These are phyloP conservation scores for Amblyopsis hoosieri DNA, from an alignment of 2,797 vertebrate genomes.

Conservation along the genomic window DNA sequence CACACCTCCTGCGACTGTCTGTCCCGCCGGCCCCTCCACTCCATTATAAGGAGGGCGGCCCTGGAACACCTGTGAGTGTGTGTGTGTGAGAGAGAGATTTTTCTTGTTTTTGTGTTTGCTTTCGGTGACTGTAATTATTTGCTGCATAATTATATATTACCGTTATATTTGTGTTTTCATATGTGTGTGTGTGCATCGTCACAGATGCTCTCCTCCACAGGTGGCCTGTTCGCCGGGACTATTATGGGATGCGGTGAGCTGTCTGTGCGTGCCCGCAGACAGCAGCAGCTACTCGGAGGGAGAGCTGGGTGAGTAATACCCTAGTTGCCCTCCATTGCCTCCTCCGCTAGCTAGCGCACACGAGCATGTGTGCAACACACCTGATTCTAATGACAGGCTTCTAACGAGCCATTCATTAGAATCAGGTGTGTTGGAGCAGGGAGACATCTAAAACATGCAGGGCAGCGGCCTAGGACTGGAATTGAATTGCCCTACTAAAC, in stretches of 20 bases:
- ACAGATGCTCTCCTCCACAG: constrained; percentile 70
- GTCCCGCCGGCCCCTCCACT: constrained; percentile 68
- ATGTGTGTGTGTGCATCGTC: neutral
- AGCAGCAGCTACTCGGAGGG: constrained; percentile 58
- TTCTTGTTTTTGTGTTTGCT: neutral
- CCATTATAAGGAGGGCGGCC: constrained; percentile 72
- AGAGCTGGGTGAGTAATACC: constrained; percentile 56
- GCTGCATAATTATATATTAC: too few relatives aligned
- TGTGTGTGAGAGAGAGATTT: neutral
- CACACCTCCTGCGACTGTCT: constrained; percentile 76
- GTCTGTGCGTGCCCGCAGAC: constrained; percentile 64
- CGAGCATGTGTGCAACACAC: too few relatives aligned
- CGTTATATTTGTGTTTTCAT: neutral
- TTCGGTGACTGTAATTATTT: too few relatives aligned
- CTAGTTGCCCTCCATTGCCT: too few relatives aligned
- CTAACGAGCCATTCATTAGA: too few relatives aligned
- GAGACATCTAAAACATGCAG: too few relatives aligned
- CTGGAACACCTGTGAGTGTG: constrained; percentile 47
- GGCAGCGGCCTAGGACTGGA: too few relatives aligned
- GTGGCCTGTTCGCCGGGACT: constrained; percentile 64
- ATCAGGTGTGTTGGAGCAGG: too few relatives aligned
- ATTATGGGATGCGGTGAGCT: constrained; percentile 70
- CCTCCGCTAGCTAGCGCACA: too few relatives aligned
- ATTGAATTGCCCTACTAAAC: too few relatives aligned
- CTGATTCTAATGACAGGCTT: too few relatives aligned